Percentiles rank a stretch among this genome's conserved stretches.
Evolutionary conservation across 1,140 invertebrate species (phyloP).

Genomic region (Drosophila santomea): DNA sequence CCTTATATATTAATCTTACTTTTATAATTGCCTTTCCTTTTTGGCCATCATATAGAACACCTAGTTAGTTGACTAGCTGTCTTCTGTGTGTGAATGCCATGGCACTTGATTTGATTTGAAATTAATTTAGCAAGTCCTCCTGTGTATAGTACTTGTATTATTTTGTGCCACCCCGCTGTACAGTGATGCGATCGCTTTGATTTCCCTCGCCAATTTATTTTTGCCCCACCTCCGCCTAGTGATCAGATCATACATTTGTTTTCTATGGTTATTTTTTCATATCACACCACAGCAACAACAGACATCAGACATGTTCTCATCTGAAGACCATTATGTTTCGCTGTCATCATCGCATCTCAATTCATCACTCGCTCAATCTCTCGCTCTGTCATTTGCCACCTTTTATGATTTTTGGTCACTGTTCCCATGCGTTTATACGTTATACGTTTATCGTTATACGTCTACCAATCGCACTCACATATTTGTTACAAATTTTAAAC

Average conservation of each 20-base stretch:
- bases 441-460: conserved; percentile 65
- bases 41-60: conserved; percentile 42
- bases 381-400: conserved; percentile 50
- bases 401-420: conserved; percentile 70
- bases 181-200: conserved; percentile 45
- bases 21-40: conserved; percentile 18
- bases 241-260: conserved; percentile 32
- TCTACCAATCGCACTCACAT: conserved; percentile 39
- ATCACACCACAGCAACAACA: conserved; percentile 43
- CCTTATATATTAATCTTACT: conserved; percentile 6
- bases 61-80: conserved; percentile 46
- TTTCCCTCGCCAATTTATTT: conserved; percentile 31
- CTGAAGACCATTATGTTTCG: conserved; percentile 43
- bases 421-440: conserved; percentile 62
- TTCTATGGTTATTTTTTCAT: conserved; percentile 36
- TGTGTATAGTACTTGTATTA: conserved; percentile 22
- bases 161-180: conserved; percentile 39
- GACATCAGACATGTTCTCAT: conserved; percentile 46
- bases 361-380: conserved; percentile 31
- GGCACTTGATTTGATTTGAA: conserved; percentile 40
- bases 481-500: conserved; percentile 44
- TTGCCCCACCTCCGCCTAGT: conserved; percentile 2
- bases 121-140: conserved; percentile 27
- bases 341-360: conserved; percentile 36
- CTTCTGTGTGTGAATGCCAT: conserved; percentile 44